These are phyloP conservation scores for Riparia riparia DNA, from an alignment of 2,113 vertebrate genomes.

Conservation along the genomic window DNA sequence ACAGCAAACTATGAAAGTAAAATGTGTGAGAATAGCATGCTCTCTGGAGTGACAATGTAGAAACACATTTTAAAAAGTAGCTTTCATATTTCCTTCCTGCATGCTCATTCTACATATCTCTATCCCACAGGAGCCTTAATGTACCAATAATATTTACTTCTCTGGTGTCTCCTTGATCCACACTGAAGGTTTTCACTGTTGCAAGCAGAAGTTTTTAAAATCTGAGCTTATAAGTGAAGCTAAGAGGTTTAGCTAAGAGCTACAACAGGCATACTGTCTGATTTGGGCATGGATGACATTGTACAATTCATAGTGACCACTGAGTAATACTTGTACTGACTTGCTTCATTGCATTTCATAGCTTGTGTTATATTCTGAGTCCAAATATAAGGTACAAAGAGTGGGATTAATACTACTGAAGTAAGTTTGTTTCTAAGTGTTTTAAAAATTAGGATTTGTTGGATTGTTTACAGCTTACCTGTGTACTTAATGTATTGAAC, in stretches of 20 bases:
- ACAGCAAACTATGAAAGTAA: not conserved
- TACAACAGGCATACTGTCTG: not conserved
- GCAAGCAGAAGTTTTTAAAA: not conserved
- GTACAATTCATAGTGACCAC: not conserved
- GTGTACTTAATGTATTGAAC: not conserved
- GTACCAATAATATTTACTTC: not conserved
- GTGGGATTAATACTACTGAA: not conserved
- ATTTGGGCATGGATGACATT: not conserved
- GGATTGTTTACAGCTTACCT: slow-evolving; percentile 44
- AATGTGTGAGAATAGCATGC: not conserved
- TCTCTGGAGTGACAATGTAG: not conserved
- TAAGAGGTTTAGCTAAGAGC: not conserved
- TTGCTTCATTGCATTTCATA: not conserved
- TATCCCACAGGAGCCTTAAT: not conserved
- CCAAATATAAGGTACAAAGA: not conserved
- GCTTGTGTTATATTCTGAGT: not conserved
- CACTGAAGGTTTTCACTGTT: not conserved
- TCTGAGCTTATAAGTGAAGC: not conserved
- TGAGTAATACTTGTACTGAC: not conserved
- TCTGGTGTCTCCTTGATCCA: not conserved
- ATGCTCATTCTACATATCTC: not conserved
- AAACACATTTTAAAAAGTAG: not conserved
- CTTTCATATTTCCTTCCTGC: not conserved
- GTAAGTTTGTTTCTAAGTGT: not conserved
- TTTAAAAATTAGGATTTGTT: slow-evolving; percentile 32